Base-by-base conservation (phyloP, 1,140 invertebrate genomes). In the Papilio xuthus region DNA sequence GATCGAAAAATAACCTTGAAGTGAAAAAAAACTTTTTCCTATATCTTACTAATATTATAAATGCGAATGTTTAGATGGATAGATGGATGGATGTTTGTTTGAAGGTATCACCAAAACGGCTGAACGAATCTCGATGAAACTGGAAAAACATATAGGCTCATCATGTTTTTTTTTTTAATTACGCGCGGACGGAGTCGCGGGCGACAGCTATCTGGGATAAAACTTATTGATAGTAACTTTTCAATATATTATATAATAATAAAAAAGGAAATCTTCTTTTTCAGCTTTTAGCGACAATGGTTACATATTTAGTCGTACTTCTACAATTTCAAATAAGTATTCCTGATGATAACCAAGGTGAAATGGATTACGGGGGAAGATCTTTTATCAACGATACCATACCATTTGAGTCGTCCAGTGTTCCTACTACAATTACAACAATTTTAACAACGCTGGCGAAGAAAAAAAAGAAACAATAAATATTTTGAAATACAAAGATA, bases 271-370 rank as follows among this genome's bases (percentile, higher is more conserved):
- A n/a, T 37, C 12, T 42, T 83, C 74, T 74, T 80, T 86, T 82
- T 77, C 89, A 96, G 94, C 89, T 96, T 42, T 84, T 96, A 63
- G 95, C 96, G 10, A 96, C 96, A 42, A 96, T 96, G 96, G 96
- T 96, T 15, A 96, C 96, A 0, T 96, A 96, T 88, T 86, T 96
- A 56, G 96, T 96, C 8, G 96, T 96, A 4, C 83, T 96, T 56
- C 89, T 96, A 41, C 96, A 96, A 86, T 96, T 96, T 89, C 96
- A 96, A 92, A 96, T 96, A 56, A 96, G 96, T 82, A 96, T 96
- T 81, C 96, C 96, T 9, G 95, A 95, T 79, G 94, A 94, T 2
- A 84, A 77, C 15, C 86, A 88, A 69, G 74, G 53, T 70, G 50
- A 78, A 78, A 85, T 70, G 70, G 47, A 83, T 67, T 80, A 82